phyloP scores from a whole-genome alignment of 1,140 invertebrate genomes.

The Musca domestica region DNA sequence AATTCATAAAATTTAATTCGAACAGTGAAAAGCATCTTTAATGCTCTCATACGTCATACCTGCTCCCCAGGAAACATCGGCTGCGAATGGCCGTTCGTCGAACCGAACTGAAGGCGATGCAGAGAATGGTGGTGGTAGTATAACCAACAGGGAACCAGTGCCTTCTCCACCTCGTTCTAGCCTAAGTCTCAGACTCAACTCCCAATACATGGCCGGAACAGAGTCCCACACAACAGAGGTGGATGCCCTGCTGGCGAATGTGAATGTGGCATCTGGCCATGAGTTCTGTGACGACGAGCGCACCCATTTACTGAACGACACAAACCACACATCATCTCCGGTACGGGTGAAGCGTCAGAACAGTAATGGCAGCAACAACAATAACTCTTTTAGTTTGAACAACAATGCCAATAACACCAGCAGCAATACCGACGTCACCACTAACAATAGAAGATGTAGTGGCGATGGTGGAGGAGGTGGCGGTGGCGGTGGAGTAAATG shows the following conservation, averaged over 20 bases:
- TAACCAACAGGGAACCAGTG: not conserved
- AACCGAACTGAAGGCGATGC: not conserved
- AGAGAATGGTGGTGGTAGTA: not conserved
- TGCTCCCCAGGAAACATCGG: constrained; percentile 6
- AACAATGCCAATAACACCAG: constrained; percentile 28
- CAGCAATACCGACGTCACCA: not conserved
- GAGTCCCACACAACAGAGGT: constrained; percentile 6
- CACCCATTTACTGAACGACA: constrained; percentile 7
- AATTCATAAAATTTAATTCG: not conserved
- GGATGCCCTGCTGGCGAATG: constrained; percentile 25
- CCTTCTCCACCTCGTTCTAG: constrained; percentile 6
- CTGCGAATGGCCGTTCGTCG: constrained; percentile 5
- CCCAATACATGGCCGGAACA: not conserved
- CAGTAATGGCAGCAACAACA: constrained; percentile 25
- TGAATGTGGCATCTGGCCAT: constrained; percentile 5
- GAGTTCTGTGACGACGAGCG: constrained; percentile 13
- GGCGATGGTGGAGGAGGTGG: constrained; percentile 26
- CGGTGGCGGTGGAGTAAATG: constrained; percentile 5
- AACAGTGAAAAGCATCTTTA: constrained; percentile 1
- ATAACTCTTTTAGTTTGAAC: constrained; percentile 36
- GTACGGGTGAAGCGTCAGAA: constrained; percentile 1
- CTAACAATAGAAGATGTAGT: constrained; percentile 32
- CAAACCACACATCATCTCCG: constrained; percentile 13
- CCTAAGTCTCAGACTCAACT: constrained; percentile 4
- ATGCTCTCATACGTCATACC: constrained; percentile 18